A percentile compares a stretch with the other conserved stretches of the same genome.
phyloP scores from a whole-genome alignment of 2,888 invertebrate species.

The Cosmopolites sordidus region DNA sequence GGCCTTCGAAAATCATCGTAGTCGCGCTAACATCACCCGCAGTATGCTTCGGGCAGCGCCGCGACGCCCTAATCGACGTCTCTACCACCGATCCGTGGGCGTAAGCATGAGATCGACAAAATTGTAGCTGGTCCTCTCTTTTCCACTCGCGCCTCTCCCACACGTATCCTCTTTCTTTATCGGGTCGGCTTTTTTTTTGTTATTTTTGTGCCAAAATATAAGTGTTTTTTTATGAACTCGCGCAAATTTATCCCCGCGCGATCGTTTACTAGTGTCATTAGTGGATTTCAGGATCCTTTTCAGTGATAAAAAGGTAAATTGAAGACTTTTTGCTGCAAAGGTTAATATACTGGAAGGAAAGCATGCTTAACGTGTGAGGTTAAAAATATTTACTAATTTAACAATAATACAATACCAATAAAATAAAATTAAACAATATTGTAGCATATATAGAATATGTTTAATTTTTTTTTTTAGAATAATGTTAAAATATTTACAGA shows the following conservation, averaged over 20 bases:
- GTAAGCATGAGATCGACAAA: slow-evolving; percentile 20
- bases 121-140: slow-evolving; percentile 10
- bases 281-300: slow-evolving; percentile 7
- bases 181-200: slow-evolving; percentile 8
- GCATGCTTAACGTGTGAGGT: too few species aligned
- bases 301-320: slow-evolving; percentile 13
- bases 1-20: background rate
- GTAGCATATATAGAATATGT: too few species aligned
- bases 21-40: slow-evolving; percentile 13
- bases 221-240: slow-evolving; percentile 2
- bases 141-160: slow-evolving; percentile 4
- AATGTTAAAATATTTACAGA: too few species aligned
- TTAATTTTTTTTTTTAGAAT: too few species aligned
- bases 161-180: slow-evolving; percentile 7
- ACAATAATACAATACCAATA: too few species aligned
- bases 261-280: slow-evolving; percentile 1
- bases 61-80: slow-evolving; percentile 14
- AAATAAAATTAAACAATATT: too few species aligned
- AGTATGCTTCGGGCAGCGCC: slow-evolving; percentile 15
- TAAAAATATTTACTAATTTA: too few species aligned
- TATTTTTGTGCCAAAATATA: slow-evolving; percentile 15
- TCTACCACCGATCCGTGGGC: slow-evolving; percentile 12
- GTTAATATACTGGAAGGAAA: too few species aligned
- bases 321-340: background rate
- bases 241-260: background rate